Base-by-base conservation (phyloP, 2,797 vertebrate species). In the Sebastes trivittatus region DNA sequence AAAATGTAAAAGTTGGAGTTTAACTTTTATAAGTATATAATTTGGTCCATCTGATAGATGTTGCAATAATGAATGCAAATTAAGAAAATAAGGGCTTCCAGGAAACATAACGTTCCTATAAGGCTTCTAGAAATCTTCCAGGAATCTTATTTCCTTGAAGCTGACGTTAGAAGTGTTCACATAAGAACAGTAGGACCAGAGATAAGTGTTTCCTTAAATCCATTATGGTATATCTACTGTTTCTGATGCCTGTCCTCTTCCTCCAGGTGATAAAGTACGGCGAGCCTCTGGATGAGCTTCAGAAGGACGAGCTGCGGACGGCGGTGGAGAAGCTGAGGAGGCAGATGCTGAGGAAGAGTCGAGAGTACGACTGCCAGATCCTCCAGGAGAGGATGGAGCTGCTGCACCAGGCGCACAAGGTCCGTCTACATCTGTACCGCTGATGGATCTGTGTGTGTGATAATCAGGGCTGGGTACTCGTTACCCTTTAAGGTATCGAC, bases 331-430 rank as follows among this genome's bases (percentile, higher is more conserved):
- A 98, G 85, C 94, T 99, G 38, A 96, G 98, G 88, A 95, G 98
- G 78, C 98, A 99, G 95, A 99, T 99, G 98, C 94, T 99, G 87
- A 96, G 98, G 81, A 99, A 99, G 91, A 99, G 98, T 92, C 95
- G 98, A 79, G 98, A 99, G 77, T 99, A 97, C 1, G 98, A 99
- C 94, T 99, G 98, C 87, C 98, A 99, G 94, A 97, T 99, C 85
- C 96, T 99, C 70, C 98, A 98, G 93, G 98, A 99, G 93, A 96
- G 98, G 72, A 99, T 99, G 98, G 98, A 99, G 86, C 96, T 99
- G 84, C 95, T 99, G 59, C 98, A 99, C 91, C 98, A 99, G 92
- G 98, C 98, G 23, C 98, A 99, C 85, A 97, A 99, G 98, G 98
- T 98, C 84, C 22, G 75, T 62, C 14, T 4, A n/a, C 1, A 27